phyloP scores from a whole-genome alignment of 2,888 invertebrate genomes.

The Zele albiditarsus region DNA sequence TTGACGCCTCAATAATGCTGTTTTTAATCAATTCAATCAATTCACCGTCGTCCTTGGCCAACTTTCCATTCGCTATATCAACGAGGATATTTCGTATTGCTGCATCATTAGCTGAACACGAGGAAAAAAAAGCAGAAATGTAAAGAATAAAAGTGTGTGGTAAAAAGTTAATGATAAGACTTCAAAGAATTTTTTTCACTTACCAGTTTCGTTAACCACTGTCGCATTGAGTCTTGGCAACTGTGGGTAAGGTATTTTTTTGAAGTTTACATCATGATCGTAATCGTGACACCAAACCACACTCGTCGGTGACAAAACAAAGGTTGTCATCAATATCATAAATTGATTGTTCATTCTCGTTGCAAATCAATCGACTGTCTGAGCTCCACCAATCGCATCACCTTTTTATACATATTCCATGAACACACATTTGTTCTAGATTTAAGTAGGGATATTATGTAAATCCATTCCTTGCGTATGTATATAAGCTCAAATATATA shows the following conservation, averaged over 20 bases:
- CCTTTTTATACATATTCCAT: background rate
- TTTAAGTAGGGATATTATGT: constrained; percentile 19
- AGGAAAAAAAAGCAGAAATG: constrained; percentile 1
- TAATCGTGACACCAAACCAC: background rate
- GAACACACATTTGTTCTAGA: background rate
- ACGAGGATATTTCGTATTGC: constrained; percentile 38
- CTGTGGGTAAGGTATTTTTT: background rate
- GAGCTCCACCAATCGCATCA: background rate
- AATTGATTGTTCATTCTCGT: background rate
- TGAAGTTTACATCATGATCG: background rate
- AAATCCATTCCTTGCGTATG: background rate
- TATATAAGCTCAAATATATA: constrained; percentile 28
- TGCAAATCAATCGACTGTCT: background rate
- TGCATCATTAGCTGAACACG: constrained; percentile 32
- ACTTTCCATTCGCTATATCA: constrained; percentile 46
- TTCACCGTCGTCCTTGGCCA: constrained; percentile 50
- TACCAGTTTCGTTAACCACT: constrained; percentile 12
- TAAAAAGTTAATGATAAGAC: background rate
- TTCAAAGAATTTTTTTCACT: background rate
- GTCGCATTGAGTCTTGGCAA: background rate
- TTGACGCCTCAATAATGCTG: constrained; percentile 54
- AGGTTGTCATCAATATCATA: background rate
- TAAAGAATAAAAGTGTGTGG: background rate
- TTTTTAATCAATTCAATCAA: constrained; percentile 56
- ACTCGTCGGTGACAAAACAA: background rate